These are phyloP conservation scores for Cichlasoma orientale DNA, from an alignment of 2,797 vertebrate genomes.

Conservation along the genomic window DNA sequence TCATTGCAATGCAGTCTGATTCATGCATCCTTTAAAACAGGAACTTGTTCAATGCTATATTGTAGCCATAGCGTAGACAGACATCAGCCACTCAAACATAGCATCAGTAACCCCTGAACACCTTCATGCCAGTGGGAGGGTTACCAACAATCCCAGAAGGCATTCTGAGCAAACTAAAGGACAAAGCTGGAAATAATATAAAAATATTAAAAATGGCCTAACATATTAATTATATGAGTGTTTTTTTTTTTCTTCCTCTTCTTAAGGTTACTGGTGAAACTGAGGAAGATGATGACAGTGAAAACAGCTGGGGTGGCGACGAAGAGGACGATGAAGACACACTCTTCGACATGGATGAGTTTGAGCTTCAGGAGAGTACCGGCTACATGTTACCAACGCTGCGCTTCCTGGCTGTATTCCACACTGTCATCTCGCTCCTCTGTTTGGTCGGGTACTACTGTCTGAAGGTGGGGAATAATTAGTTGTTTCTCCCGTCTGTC, in stretches of 20 bases:
- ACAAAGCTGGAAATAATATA: neutral
- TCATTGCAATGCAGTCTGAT: too few relatives aligned
- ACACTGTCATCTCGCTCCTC: conserved; percentile 93
- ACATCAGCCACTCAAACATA: neutral
- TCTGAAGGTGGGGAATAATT: conserved; percentile 84
- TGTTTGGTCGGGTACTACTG: conserved; percentile 95
- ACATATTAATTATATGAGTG: neutral
- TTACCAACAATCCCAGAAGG: neutral
- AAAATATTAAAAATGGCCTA: neutral
- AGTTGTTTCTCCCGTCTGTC: neutral
- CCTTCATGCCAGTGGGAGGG: neutral
- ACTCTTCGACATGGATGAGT: conserved; percentile 91
- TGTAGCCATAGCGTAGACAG: neutral
- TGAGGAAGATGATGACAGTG: conserved; percentile 81
- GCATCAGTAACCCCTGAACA: neutral
- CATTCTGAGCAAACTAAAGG: too few relatives aligned
- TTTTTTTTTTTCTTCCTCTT: neutral
- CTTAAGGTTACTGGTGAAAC: conserved; percentile 88
- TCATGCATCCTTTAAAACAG: neutral
- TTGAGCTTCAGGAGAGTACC: conserved; percentile 93
- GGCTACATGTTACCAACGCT: conserved; percentile 96
- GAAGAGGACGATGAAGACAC: conserved; percentile 85
- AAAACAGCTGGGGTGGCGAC: conserved; percentile 80
- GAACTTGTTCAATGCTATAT: neutral
- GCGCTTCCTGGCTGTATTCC: conserved; percentile 89